Base-by-base conservation (phyloP, 2,797 vertebrate genomes). In the Petrocephalus sullivani region DNA sequence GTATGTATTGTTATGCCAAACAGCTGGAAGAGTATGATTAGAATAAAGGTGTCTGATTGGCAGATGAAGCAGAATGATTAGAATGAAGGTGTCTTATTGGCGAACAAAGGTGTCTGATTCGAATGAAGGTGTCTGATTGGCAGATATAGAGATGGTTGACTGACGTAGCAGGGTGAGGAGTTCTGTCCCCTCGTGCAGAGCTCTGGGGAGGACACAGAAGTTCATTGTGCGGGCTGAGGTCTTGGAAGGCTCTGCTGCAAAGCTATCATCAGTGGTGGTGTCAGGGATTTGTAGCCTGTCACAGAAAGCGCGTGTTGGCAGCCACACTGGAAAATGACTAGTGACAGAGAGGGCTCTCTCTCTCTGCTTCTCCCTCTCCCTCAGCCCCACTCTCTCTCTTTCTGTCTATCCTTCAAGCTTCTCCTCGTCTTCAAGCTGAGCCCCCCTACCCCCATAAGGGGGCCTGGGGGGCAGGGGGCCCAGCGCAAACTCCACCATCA, bases 271-370 rank as follows among this genome's bases (percentile, higher is more conserved):
- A 94, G 94, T 94, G 93, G 93, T 94, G 92, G 93, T 95, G 95
- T 96, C 94, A 94, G 93, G 93, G 95, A 96, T 96, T 96, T 96
- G 95, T 96, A 95, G 93, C 94, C 95, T 95, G 95, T 95, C 95
- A 94, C 93, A 85, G 90, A 93, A 88, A 91, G 93, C 86, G 90
- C 89, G 90, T 90, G 89, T 92, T 94, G 94, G 92, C 93, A 94
- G 92, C 93, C 92, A 94, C 92, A 93, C 92, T 91, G 91, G 93
- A 94, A 95, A 94, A 94, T 94, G 91, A 94, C 93, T 94, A 92
- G 93, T 93, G 93, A 94, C 93, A 92, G 92, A 88, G 91, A 90
- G 90, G 90, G 90, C 58, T 78, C 41, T 83, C 78, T 82, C 83
- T 90, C 88, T 91, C 93, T 93, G 92, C 4, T 9, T 61, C 46